A percentile compares a stretch with the other conserved stretches of the same genome.
Conservation (phyloP, 2,797 vertebrate genomes). For the Capromys pilorides region DNA sequence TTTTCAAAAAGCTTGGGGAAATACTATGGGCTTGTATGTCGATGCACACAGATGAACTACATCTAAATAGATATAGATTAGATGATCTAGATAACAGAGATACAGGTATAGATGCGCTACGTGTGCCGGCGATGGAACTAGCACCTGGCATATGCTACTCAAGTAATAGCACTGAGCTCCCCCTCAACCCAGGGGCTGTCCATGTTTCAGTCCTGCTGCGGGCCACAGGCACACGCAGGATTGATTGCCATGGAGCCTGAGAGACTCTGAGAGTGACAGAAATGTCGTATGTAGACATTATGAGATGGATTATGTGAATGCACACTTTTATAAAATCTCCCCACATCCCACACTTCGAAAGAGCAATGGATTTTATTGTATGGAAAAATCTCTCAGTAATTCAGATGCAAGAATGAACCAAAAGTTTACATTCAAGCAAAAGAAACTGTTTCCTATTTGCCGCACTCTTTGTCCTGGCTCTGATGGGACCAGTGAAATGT, state of each 20-base stretch:
- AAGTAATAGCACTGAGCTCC: neutral
- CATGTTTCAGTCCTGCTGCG: neutral
- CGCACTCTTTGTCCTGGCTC: neutral
- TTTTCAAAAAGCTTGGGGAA: neutral
- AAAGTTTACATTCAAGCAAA: neutral
- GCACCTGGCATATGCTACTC: neutral
- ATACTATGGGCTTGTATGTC: neutral
- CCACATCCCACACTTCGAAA: neutral
- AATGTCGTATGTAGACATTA: neutral
- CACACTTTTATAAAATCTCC: neutral
- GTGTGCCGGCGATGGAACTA: neutral
- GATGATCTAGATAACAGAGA: no score
- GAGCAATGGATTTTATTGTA: neutral
- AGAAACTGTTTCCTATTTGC: neutral
- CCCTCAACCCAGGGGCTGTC: neutral
- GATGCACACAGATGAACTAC: neutral
- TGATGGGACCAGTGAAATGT: neutral
- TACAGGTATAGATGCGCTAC: no score
- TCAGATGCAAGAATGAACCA: neutral
- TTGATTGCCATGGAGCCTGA: neutral
- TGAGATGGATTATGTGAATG: neutral
- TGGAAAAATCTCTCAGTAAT: neutral
- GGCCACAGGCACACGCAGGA: neutral
- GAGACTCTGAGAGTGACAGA: neutral
- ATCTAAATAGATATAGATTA: neutral